Percentiles rank a stretch among this genome's conserved stretches.
Conservation (phyloP, 2,888 invertebrate genomes). For the Erebia epiphron region DNA sequence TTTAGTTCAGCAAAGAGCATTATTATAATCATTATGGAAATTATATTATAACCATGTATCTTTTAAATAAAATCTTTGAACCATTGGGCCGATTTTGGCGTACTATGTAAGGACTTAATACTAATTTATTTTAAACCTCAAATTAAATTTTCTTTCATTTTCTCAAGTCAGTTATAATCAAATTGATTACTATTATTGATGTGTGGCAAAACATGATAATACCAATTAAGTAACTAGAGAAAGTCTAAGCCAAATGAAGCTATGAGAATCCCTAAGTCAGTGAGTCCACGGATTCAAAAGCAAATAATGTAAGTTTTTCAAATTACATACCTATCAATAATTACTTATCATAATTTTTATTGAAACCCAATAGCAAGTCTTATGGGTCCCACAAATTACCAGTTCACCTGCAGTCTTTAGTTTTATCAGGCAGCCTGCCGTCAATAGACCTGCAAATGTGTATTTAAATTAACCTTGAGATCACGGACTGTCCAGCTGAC, state of each 20-base stretch:
- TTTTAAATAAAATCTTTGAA: conserved; percentile 43
- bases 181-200: no score
- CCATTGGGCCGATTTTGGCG: conserved; percentile 66
- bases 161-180: no score
- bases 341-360: background rate
- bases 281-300: conserved; percentile 57
- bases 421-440: no score
- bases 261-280: conserved; percentile 61
- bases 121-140: background rate
- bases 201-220: no score
- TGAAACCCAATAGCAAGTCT: background rate
- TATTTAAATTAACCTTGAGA: no score
- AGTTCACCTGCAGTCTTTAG: no score
- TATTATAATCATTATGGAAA: no score
- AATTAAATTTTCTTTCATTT: no score
- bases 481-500: no score
- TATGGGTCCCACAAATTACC: no score
- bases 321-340: background rate
- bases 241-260: conserved; percentile 20
- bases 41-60: conserved; percentile 21
- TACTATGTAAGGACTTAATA: conserved; percentile 58
- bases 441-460: no score
- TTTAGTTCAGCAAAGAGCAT: no score
- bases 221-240: background rate
- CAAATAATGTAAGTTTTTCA: conserved; percentile 59